Conservation (phyloP, 2,113 vertebrate genomes). For the zebrafish (Danio rerio) region DNA sequence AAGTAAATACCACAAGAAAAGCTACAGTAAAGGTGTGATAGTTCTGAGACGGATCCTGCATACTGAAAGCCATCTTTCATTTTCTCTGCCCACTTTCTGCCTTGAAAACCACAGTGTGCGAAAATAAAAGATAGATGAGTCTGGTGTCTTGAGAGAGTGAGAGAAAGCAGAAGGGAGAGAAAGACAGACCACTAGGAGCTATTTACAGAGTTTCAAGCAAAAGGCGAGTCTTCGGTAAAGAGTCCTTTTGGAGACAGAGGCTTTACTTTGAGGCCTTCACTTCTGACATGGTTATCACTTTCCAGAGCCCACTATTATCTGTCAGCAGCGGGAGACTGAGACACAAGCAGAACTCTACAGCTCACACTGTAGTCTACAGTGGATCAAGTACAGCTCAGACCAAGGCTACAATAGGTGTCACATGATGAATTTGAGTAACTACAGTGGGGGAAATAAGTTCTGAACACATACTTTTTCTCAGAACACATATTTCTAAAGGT, state of each 20-base stretch:
- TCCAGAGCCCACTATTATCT: conserved; percentile 8
- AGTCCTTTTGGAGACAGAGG: not conserved
- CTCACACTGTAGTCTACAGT: not conserved
- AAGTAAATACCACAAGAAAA: not conserved
- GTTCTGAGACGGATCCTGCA: not conserved
- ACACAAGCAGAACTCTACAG: not conserved
- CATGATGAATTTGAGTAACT: not conserved
- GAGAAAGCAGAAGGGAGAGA: conserved; percentile 7
- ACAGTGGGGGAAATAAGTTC: too few species aligned
- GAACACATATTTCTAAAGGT: too few species aligned
- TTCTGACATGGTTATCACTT: conserved; percentile 4
- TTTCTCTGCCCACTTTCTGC: not conserved
- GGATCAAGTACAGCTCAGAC: not conserved
- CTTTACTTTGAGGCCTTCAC: conserved; percentile 10
- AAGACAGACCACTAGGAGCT: not conserved
- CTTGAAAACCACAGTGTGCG: conserved; percentile 29
- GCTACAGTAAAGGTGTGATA: not conserved
- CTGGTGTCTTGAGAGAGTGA: conserved; percentile 11
- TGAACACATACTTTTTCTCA: too few species aligned
- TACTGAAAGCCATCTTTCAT: conserved; percentile 1
- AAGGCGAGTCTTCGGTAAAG: not conserved
- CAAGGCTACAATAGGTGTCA: not conserved
- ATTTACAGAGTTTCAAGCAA: conserved; percentile 6
- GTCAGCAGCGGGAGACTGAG: not conserved
- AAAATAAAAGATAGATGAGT: conserved; percentile 28